Evolutionary conservation across 2,113 vertebrate genomes (phyloP), one percentile per base, ranked within the genome.

Genomic region (Apistogramma diplotaenia): DNA sequence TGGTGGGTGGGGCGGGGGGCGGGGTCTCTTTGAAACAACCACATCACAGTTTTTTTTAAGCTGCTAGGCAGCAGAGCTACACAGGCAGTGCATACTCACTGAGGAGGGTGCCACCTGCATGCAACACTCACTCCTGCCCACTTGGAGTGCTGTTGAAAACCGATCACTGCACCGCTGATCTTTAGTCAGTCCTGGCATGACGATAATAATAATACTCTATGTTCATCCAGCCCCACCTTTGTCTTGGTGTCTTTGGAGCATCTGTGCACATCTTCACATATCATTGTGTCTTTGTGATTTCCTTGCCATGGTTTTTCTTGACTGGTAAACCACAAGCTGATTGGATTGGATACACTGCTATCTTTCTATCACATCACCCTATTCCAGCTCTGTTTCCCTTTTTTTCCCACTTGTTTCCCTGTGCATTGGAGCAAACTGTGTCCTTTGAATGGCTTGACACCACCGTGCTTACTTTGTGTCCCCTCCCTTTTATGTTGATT

Each of bases 381-480:
- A 37, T 74, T 89, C 56, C 67, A 81, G 77, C 56, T 87, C 53
- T 84, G 78, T 92, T 78, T 79, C 57, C 88, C 57, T 80, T 55
- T 89, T 57, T 89, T 54, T 88, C 49, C 81, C 86, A 85, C 89
- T 89, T 89, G 87, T 84, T 91, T 74, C 85, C 74, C 76, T 53
- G 75, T 88, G 83, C 84, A 86, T 87, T 82, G 82, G 87, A 94
- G 91, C 89, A 92, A 88, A 92, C 82, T 87, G 90, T 90, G 81
- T 85, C 90, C 86, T 88, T 91, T 85, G 90, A 95, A 94, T 94
- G 89, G 92, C 92, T 94, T 92, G 85, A 87, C 82, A 85, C 93
- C 87, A 91, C 93, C 82, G 94, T 85, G 77, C 88, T 93, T 89
- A 91, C 86, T 90, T 89, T 74, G 53, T 90, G 76, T 82, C 81